Evolutionary conservation across 2,113 vertebrate species (phyloP).

Genomic region (Phasianus colchicus): DNA sequence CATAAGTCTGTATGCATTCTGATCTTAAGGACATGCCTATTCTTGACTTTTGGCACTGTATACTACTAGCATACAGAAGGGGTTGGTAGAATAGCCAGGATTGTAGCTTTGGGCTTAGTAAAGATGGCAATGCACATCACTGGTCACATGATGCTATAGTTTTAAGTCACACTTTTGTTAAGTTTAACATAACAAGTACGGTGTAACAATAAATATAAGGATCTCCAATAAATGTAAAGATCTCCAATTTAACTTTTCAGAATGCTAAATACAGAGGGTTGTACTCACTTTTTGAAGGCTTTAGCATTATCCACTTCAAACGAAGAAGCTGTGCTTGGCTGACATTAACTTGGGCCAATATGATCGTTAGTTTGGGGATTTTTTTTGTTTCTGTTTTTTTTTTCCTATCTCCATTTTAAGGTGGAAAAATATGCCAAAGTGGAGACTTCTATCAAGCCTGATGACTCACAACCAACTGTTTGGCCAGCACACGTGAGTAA

Average conservation of each 20-base stretch:
- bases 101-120: neutral
- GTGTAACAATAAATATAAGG: neutral
- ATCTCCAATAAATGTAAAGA: neutral
- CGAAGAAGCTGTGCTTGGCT: neutral
- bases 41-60: neutral
- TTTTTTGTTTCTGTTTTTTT: neutral
- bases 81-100: neutral
- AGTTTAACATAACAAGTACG: neutral
- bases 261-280: neutral
- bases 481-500: slow-evolving; percentile 94
- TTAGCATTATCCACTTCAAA: neutral
- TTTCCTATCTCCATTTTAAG: slow-evolving; percentile 72
- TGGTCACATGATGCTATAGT: neutral
- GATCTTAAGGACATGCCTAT: neutral
- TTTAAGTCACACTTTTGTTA: neutral
- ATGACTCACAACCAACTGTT: slow-evolving; percentile 91
- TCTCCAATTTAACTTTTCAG: neutral
- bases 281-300: neutral
- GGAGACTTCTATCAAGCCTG: slow-evolving; percentile 91
- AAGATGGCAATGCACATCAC: fast-evolving
- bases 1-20: neutral
- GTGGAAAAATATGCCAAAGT: slow-evolving; percentile 98
- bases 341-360: neutral
- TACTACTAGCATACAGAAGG: neutral
- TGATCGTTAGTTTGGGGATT: neutral